Conservation (phyloP, 2,888 invertebrate species). For the Sphaeridia pumilis region DNA sequence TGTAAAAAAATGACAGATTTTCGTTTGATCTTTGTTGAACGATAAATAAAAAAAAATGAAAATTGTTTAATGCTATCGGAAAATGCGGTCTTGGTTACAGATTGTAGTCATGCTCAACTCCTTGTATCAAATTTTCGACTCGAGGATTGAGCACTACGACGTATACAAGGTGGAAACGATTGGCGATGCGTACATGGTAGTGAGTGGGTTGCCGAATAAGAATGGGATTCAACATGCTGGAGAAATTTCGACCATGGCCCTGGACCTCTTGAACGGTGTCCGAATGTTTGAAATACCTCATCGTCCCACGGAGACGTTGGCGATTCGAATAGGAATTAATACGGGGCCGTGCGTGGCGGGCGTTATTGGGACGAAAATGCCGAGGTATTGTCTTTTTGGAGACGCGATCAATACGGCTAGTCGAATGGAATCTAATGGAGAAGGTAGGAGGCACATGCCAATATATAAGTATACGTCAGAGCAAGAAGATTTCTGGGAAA, state of each 20-base stretch:
- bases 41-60: too few relatives aligned
- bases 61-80: too few relatives aligned
- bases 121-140: conserved; percentile 61
- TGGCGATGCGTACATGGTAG: conserved; percentile 53
- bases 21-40: too few relatives aligned
- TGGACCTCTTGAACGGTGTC: conserved; percentile 47
- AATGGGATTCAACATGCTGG: conserved; percentile 48
- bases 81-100: conserved; percentile 19
- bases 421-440: conserved; percentile 52
- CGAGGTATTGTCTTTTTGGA: conserved; percentile 50
- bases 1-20: too few relatives aligned
- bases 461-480: too few relatives aligned
- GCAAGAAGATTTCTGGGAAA: too few relatives aligned
- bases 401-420: conserved; percentile 55
- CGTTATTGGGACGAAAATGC: conserved; percentile 45
- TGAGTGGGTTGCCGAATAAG: conserved; percentile 35
- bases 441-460: conserved; percentile 36
- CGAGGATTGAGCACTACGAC: conserved; percentile 55
- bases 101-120: conserved; percentile 56
- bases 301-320: conserved; percentile 43
- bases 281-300: conserved; percentile 48
- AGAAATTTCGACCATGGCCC: conserved; percentile 52
- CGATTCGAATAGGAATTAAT: conserved; percentile 50
- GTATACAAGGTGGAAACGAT: conserved; percentile 53
- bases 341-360: conserved; percentile 54